Percentiles rank a stretch among this genome's conserved stretches.
Evolutionary conservation across 2,113 vertebrate genomes (phyloP).

Genomic region (Pungitius pungitius): DNA sequence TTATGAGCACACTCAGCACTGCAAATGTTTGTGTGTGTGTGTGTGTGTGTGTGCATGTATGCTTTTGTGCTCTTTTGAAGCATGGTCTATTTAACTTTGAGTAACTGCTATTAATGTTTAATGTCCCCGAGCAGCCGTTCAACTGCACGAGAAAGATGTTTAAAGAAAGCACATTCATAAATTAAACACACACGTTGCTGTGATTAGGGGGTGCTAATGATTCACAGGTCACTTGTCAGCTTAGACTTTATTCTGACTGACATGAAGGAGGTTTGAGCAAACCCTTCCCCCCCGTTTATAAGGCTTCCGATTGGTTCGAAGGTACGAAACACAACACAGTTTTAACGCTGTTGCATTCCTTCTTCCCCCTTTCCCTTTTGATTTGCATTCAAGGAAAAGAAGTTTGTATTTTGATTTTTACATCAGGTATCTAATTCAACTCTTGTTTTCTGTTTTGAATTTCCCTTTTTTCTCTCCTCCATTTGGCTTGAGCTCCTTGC

Average conservation of each 20-base stretch:
- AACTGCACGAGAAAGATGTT: conserved; percentile 35
- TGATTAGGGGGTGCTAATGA: background rate
- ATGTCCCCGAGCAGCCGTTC: background rate
- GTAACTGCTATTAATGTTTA: conserved; percentile 14
- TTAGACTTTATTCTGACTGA: background rate
- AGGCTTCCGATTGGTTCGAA: conserved; percentile 57
- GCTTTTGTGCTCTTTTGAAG: conserved; percentile 21
- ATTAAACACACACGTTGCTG: conserved; percentile 1
- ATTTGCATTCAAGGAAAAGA: conserved; percentile 92
- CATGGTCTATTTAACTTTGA: conserved; percentile 13
- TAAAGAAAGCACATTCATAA: background rate
- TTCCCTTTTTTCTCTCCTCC: conserved; percentile 34
- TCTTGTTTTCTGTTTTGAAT: conserved; percentile 53
- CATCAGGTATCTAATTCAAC: conserved; percentile 87
- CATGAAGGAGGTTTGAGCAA: conserved; percentile 40
- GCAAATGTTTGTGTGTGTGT: conserved; percentile 23
- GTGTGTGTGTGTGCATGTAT: conserved; percentile 28
- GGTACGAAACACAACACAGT: conserved; percentile 50
- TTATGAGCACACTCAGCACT: background rate
- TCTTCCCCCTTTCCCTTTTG: conserved; percentile 80
- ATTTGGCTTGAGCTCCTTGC: conserved; percentile 60
- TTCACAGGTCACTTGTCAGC: background rate
- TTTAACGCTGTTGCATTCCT: conserved; percentile 76
- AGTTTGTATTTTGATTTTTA: conserved; percentile 97
- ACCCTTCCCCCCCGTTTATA: conserved; percentile 34